These are phyloP conservation scores for Sarcophilus harrisii DNA, from an alignment of 2,797 vertebrate species.

Conservation along the genomic window DNA sequence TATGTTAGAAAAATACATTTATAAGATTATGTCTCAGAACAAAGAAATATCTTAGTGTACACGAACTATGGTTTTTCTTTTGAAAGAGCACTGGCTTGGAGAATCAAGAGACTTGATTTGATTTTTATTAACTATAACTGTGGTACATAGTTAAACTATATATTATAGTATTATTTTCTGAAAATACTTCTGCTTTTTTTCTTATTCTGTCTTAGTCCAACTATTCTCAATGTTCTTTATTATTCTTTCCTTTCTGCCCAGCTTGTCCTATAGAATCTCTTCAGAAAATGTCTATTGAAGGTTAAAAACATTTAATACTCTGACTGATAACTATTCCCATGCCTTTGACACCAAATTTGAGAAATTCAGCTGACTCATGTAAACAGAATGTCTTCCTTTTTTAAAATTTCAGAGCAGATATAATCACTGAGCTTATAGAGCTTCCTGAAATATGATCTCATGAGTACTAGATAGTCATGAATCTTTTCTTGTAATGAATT, in stretches of 20 bases:
- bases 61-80: neutral
- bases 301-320: neutral
- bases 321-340: neutral
- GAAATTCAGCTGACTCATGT: neutral
- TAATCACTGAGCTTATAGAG: neutral
- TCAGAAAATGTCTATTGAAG: neutral
- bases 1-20: slow-evolving; percentile 12
- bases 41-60: slow-evolving; percentile 11
- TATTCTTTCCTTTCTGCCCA: neutral
- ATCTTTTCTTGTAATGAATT: neutral
- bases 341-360: neutral
- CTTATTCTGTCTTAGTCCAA: neutral
- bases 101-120: neutral
- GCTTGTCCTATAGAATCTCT: neutral
- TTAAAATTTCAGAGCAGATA: neutral
- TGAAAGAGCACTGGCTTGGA: neutral
- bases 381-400: neutral
- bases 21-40: slow-evolving; percentile 11
- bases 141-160: neutral
- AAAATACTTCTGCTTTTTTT: neutral
- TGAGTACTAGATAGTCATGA: neutral
- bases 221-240: neutral
- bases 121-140: neutral
- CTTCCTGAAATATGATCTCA: neutral
- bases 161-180: neutral